These are phyloP conservation scores for Siphamia tubifer DNA, from an alignment of 2,113 vertebrate species.

Conservation along the genomic window DNA sequence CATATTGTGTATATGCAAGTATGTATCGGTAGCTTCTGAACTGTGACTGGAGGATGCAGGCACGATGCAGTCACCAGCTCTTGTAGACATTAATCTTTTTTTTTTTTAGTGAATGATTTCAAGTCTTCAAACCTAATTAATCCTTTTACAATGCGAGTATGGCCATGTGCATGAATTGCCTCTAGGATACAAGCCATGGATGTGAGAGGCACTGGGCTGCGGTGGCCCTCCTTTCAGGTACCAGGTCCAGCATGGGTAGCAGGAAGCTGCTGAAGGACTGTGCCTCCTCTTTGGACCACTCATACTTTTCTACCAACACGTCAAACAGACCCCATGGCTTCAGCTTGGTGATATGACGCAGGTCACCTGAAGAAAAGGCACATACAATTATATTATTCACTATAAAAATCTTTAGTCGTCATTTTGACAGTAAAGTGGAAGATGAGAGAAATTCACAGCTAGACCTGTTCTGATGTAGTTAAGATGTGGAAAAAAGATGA, in stretches of 20 bases:
- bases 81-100: conserved; percentile 3
- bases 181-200: conserved; percentile 89
- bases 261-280: conserved; percentile 92
- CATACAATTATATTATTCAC: neutral
- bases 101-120: neutral
- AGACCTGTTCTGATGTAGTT: too few species aligned
- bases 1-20: neutral
- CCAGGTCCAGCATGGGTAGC: conserved; percentile 94
- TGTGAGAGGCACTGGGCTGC: conserved; percentile 94
- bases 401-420: too few species aligned
- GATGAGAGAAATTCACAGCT: too few species aligned
- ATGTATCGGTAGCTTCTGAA: conserved; percentile 4
- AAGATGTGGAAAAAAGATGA: too few species aligned
- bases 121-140: conserved; percentile 19
- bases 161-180: neutral
- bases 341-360: conserved; percentile 97
- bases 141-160: neutral
- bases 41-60: conserved; percentile 18
- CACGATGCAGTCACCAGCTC: conserved; percentile 26
- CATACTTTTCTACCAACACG: conserved; percentile 95
- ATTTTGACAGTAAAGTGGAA: too few species aligned
- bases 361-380: conserved; percentile 81
- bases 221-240: conserved; percentile 92
- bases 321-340: conserved; percentile 96
- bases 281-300: conserved; percentile 93